Base-by-base conservation (phyloP, 2,888 invertebrate species). In the Hoplodrina blanda region DNA sequence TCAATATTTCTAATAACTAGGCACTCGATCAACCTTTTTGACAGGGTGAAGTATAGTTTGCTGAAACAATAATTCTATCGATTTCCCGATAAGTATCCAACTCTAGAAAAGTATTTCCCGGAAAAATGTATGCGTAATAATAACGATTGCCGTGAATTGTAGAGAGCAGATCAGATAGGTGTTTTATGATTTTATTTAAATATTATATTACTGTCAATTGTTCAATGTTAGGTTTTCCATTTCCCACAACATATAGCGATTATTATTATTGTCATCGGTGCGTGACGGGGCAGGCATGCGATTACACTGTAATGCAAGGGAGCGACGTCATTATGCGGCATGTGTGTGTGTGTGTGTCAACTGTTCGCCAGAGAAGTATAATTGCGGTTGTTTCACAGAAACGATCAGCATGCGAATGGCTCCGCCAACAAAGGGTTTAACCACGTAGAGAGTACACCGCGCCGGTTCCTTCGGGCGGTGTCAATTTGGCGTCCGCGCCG, bases 241-340 rank as follows among this genome's bases (percentile, higher is more conserved):
- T 92, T 92, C 90, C 89, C 91, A 92, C 90, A 91, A 89, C 79
- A 85, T 87, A 87, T 88, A 84, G 83, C 85, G 85, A 88, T 88
- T 82, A 85, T 90, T 89, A 91, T 90, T 90, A 90, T 90, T 89
- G 91, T 91, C 91, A 88, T 84, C 92, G 87, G 89, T 91, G 94
- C 94, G 93, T 94, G 93, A 92, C 94, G 89, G 84, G 69, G 53
- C 81, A 65, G 87, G 88, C 91, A 86, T 88, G 90, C 90, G 89
- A 92, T 92, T 92, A 91, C 87, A 82, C 85, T 82, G 87, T 85
- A 88, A 89, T 90, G 89, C 83, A 81, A 84, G 86, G 89, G 85
- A 86, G 85, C 86, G 80, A 83, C 83, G 86, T 89, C 86, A 89
- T 88, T 89, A 88, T 80, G 77, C 73, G 76, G 69, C 75, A 81